phyloP scores from a whole-genome alignment of 2,888 invertebrate species.

The Agrypnus murinus region DNA sequence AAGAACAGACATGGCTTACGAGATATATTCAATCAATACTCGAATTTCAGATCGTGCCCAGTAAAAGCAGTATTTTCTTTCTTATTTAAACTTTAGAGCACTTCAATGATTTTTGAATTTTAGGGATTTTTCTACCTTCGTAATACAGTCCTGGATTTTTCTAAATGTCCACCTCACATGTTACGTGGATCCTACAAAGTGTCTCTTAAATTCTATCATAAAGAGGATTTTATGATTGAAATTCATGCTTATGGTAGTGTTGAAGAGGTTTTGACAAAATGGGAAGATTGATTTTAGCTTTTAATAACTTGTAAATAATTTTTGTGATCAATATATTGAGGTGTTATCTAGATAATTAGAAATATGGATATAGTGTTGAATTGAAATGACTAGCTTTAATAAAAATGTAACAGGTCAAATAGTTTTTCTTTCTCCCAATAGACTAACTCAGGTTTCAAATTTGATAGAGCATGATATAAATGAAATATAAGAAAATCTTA shows the following conservation, averaged over 20 bases:
- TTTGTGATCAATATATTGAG: too few relatives aligned
- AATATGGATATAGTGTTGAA: too few relatives aligned
- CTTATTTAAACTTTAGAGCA: not conserved
- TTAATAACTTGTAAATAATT: too few relatives aligned
- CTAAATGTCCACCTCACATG: not conserved
- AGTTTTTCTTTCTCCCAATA: too few relatives aligned
- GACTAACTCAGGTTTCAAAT: too few relatives aligned
- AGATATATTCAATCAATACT: not conserved
- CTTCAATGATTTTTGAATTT: slow-evolving; percentile 3
- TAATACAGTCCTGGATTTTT: not conserved
- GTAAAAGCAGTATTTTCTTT: not conserved
- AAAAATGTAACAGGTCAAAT: too few relatives aligned
- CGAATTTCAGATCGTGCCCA: not conserved
- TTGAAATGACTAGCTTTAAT: too few relatives aligned
- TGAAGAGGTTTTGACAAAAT: not conserved
- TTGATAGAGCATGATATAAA: too few relatives aligned
- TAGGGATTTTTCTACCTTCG: not conserved
- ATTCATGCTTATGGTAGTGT: not conserved
- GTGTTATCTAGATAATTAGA: too few relatives aligned
- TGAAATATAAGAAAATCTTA: too few relatives aligned
- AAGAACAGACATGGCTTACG: not conserved
- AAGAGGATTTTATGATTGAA: not conserved
- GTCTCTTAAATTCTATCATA: not conserved
- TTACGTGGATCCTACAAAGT: not conserved
- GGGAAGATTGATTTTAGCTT: not conserved